phyloP scores from a whole-genome alignment of 2,888 invertebrate species.

The Acleris sparsana region DNA sequence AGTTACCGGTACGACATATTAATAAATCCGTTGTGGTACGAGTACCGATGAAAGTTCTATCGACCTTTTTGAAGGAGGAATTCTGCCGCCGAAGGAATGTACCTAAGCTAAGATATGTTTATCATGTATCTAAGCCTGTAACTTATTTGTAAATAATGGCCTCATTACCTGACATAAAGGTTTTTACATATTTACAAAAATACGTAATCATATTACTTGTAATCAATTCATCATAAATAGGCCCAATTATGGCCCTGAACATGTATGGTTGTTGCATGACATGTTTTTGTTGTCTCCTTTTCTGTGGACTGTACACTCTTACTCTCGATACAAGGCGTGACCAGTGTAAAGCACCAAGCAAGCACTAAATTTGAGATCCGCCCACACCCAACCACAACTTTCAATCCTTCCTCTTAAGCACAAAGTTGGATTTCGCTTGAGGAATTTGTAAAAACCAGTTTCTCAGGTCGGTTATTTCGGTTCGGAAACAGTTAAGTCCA shows the following conservation, averaged over 20 bases:
- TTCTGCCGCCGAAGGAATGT: too few relatives aligned
- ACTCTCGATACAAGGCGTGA: slow-evolving; percentile 27
- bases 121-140: too few relatives aligned
- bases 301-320: slow-evolving; percentile 17
- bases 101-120: too few relatives aligned
- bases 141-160: too few relatives aligned
- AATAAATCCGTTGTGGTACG: too few relatives aligned
- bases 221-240: too few relatives aligned
- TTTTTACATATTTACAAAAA: too few relatives aligned
- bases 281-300: not conserved
- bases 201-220: too few relatives aligned
- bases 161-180: too few relatives aligned
- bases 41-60: too few relatives aligned
- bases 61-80: too few relatives aligned
- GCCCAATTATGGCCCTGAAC: not conserved
- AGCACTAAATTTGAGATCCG: slow-evolving; percentile 25
- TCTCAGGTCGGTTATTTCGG: not conserved
- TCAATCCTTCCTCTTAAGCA: not conserved
- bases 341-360: slow-evolving; percentile 23
- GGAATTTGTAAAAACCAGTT: slow-evolving; percentile 23
- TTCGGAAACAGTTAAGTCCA: slow-evolving; percentile 12
- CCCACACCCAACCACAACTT: not conserved
- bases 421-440: slow-evolving; percentile 4
- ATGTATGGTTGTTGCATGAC: not conserved
- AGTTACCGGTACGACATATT: too few relatives aligned